phyloP scores from a whole-genome alignment of 2,113 vertebrate genomes.

The Reinhardtius hippoglossoides region DNA sequence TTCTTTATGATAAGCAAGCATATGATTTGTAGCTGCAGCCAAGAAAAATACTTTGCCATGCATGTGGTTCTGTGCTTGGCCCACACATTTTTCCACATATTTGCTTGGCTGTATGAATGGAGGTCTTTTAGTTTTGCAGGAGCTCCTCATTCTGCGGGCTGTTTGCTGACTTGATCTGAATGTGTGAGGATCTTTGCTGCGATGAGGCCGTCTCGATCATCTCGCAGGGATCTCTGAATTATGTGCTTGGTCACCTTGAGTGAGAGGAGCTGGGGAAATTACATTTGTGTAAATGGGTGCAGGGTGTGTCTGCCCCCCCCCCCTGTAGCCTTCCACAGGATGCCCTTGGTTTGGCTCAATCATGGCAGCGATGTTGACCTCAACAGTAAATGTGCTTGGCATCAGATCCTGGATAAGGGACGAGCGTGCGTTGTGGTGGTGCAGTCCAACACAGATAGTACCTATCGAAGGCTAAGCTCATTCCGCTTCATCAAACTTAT shows the following conservation, averaged over 20 bases:
- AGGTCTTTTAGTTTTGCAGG: slow-evolving; percentile 21
- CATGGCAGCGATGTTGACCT: slow-evolving; percentile 74
- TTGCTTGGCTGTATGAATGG: slow-evolving; percentile 5
- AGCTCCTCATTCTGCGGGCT: neutral
- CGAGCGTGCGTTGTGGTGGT: slow-evolving; percentile 40
- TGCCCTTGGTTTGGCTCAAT: slow-evolving; percentile 78
- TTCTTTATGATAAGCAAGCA: slow-evolving; percentile 53
- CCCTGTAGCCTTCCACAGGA: slow-evolving; percentile 48
- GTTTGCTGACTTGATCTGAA: slow-evolving; percentile 29
- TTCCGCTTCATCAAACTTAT: slow-evolving; percentile 78
- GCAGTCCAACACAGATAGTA: slow-evolving; percentile 49
- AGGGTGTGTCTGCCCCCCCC: slow-evolving; percentile 56
- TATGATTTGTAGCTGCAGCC: slow-evolving; percentile 42
- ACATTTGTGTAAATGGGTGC: slow-evolving; percentile 75
- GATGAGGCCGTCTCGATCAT: slow-evolving; percentile 47
- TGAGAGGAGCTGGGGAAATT: slow-evolving; percentile 67
- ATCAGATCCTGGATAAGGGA: slow-evolving; percentile 58
- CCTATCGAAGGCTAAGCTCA: slow-evolving; percentile 76
- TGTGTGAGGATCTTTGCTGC: slow-evolving; percentile 8
- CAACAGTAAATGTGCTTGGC: slow-evolving; percentile 70
- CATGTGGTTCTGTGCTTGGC: slow-evolving; percentile 26
- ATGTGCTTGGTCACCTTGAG: slow-evolving; percentile 80
- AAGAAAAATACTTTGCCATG: slow-evolving; percentile 45
- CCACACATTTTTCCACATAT: slow-evolving; percentile 9
- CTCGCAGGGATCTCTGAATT: slow-evolving; percentile 57